Evolutionary conservation across 2,888 invertebrate species (phyloP), one percentile per base, ranked within the genome.

Genomic region (Eristalis pertinax): DNA sequence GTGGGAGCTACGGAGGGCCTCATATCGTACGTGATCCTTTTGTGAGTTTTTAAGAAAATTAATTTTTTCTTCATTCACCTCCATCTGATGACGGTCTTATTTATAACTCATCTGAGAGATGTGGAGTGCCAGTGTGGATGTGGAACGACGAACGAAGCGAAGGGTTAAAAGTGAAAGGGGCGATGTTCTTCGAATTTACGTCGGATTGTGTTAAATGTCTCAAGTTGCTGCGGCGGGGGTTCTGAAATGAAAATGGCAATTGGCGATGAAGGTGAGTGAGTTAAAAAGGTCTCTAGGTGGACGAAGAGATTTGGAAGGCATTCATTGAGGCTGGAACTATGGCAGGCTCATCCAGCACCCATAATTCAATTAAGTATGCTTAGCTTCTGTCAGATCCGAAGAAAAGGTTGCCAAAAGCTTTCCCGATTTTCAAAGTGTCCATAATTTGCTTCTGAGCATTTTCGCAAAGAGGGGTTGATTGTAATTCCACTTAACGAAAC

Each of bases 41-140:
- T 43, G 65, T 56, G 50, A 70, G 82, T 41, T 80, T 75, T 75
- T 58, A 76, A 56, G 67, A 77, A 73, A 85, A 85, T 82, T 78
- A 86, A 78, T 19, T 50, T 50, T 50, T 43, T n/a, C 41, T n/a
- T 5, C n/a, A 15, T 10, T 13, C 38, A n/a, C 15, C 5, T 43
- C 43, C 43, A n/a, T 13, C 43, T 50, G 50, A 19, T n/a, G 19
- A 4, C 8, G 50, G 19, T 50, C 5, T 50, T 19, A 50, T 50
- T 19, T 19, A 50, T n/a, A 19, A 1, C 7, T 8, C 19, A 50
- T 8, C 7, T 50, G 26, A 26, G 38, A 38, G 38, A 13, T 11
- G 13, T 38, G 0, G 10, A 32, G 8, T 32, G 32, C 8, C 4
- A 32, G 8, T 8, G 41, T 41, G 43, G 43, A 4, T n/a, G 43